Base-by-base conservation (phyloP, 1,140 invertebrate genomes). In the Camponotus floridanus region DNA sequence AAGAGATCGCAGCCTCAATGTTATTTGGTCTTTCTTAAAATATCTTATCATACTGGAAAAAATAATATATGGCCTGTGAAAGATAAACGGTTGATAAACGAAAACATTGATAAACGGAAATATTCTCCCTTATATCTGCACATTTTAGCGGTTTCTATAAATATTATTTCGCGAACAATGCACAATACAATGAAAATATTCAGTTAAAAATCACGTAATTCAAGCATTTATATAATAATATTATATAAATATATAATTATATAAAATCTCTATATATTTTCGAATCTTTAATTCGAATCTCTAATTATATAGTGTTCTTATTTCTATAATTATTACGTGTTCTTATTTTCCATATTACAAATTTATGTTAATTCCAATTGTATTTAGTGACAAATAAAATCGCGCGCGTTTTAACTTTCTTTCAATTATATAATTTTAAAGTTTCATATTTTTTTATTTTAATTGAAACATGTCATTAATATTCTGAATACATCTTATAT, bases 21-120 rank as follows among this genome's bases (percentile, higher is more conserved):
- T 86, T 79, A 85, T 57, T 86, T 57, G 65, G 8, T n/a, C 13
- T 65, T 13, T 86, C 36, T 79, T 11, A 33, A 48, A 59, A 42
- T 80, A 39, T 8, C 21, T 62, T 71, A 86, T 86, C 73, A 45
- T 4, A 18, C 0, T 55, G 36, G 79, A 78, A 39, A 73, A 79
- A 87, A 48, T 36, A 62, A 15, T 55, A 48, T 33, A 64, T 42
- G 6, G 18, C 13, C 5, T 26, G 26, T 42, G 7, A 31, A 18
- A 13, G 2, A 51, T 26, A 26, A 26, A 26, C 26, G 26, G 26
- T 18, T 11, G 73, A 79, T 71, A 79, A 87, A 76, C 15, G 4
- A 3, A 45, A 31, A 62, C 71, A n/a, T 18, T 11, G 73, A 79
- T 71, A 79, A 87, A 76, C 15, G 4, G 7, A 45, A 31, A 62